Base-by-base conservation (phyloP, 1,140 invertebrate species). In the Periplaneta americana region DNA sequence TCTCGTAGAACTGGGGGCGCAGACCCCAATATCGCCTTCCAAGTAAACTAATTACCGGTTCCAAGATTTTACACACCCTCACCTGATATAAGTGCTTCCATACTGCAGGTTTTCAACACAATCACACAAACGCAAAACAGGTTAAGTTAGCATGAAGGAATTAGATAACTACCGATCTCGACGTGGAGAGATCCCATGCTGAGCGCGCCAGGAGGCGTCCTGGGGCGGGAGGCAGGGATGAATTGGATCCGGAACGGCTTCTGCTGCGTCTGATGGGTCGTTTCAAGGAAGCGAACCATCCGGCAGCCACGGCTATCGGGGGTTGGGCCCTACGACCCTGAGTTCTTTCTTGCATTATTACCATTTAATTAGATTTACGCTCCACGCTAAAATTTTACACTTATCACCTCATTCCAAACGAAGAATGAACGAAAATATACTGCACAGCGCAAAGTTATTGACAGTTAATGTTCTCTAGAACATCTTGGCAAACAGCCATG, bases 211-310 rank as follows among this genome's bases (percentile, higher is more conserved):
- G 86, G 78, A 77, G 31, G 10, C 81, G n/a, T 4, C 81, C 81
- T 13, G 74, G 33, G 1, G 81, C 39, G 5, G 76, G 66, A 18
- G 81, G 66, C 17, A 75, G 17, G 2, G 81, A 36, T 17, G 81
- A 78, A 75, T 36, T 76, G 4, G 75, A 57, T 1, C 79, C 79
- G 28, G 79, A 80, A 32, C 79, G 79, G 4, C 34, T 75, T 5
- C 81, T 32, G 37, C 6, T 34, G 18, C 48, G 32, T 75, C 15
- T 90, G 28, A 86, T 85, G 83, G 90, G 90, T 37, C 93, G 91
- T 77, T 93, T 91, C 84, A 95, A 85, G 79, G 94, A 95, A 79
- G 92, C 93, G 87, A 95, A 95, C 94, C 94, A 95, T 85, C 92
- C 93, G 81, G 91, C 91, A 66, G 93, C 92, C 84, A 92, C 86